Evolutionary conservation across 2,113 vertebrate genomes (phyloP).

Genomic region (Reinhardtius hippoglossoides): DNA sequence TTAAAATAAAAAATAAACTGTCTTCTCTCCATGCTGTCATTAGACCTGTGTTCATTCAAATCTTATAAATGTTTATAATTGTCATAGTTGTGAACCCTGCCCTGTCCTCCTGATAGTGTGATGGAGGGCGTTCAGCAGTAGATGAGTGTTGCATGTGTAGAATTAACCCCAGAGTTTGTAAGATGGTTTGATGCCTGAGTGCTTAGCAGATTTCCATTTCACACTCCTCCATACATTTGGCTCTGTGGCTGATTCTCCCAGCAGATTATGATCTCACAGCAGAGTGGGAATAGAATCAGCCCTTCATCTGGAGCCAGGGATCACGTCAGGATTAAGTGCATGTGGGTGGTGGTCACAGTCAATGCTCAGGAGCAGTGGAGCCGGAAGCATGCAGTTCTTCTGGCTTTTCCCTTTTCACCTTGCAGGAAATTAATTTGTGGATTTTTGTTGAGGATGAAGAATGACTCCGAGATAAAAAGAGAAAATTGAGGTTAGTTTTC

Average conservation of each 20-base stretch:
- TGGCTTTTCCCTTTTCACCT: constrained; percentile 7
- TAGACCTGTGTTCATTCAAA: neutral
- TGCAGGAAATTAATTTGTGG: neutral
- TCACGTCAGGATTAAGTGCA: constrained; percentile 73
- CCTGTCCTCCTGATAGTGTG: too few species aligned
- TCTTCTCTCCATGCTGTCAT: neutral
- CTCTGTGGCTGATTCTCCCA: constrained; percentile 41
- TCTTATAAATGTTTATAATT: neutral
- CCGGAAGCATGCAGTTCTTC: constrained; percentile 9
- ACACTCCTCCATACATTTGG: constrained; percentile 28
- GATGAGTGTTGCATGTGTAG: neutral
- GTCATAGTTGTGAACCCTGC: neutral
- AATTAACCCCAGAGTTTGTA: constrained; percentile 22
- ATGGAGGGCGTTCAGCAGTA: constrained; percentile 15
- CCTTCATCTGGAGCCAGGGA: constrained; percentile 46
- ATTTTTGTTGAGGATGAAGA: constrained; percentile 20
- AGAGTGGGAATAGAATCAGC: constrained; percentile 50
- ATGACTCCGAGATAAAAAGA: constrained; percentile 3
- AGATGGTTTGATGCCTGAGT: constrained; percentile 59
- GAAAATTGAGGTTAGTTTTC: constrained; percentile 3
- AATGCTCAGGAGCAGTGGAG: constrained; percentile 40
- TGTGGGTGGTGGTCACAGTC: constrained; percentile 28
- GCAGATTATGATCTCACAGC: constrained; percentile 79
- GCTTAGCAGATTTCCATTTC: constrained; percentile 37
- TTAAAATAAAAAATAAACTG: neutral